These are phyloP conservation scores for Hemithea aestivaria DNA, from an alignment of 2,888 invertebrate genomes.

Conservation along the genomic window DNA sequence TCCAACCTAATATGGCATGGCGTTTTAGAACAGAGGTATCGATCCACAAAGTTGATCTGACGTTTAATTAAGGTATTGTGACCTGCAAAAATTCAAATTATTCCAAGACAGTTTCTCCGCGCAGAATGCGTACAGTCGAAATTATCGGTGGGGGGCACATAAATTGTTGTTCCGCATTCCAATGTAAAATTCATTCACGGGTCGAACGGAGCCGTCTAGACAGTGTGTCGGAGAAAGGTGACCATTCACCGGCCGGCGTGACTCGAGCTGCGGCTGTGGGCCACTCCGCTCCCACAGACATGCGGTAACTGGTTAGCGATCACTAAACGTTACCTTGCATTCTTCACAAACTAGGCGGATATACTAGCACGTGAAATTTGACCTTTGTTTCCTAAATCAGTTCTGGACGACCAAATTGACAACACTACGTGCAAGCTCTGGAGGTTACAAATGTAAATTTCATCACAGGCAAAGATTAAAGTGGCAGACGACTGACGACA, in stretches of 20 bases:
- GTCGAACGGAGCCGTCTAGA: conserved; percentile 70
- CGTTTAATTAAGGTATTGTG: conserved; percentile 26
- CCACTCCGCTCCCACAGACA: conserved; percentile 54
- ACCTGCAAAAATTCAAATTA: conserved; percentile 48
- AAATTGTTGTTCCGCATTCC: conserved; percentile 75
- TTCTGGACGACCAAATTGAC: too few relatives aligned
- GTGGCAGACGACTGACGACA: too few relatives aligned
- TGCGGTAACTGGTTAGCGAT: conserved; percentile 34
- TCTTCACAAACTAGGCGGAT: conserved; percentile 4
- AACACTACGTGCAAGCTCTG: too few relatives aligned
- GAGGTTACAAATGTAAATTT: too few relatives aligned
- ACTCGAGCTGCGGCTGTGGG: conserved; percentile 37
- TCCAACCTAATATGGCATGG: too few relatives aligned
- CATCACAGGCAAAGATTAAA: too few relatives aligned
- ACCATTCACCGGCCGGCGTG: conserved; percentile 68
- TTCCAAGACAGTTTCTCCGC: conserved; percentile 55
- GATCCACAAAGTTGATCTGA: conserved; percentile 2
- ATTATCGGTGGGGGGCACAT: conserved; percentile 51
- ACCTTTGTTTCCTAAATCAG: too few relatives aligned
- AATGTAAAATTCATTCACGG: conserved; percentile 72
- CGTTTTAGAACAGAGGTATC: not conserved
- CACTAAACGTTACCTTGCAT: conserved; percentile 15
- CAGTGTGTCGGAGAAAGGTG: conserved; percentile 78
- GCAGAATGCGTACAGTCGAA: conserved; percentile 45
- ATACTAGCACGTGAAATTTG: conserved; percentile 1